Evolutionary conservation across 1,140 invertebrate genomes (phyloP).

Genomic region (Physella acuta): DNA sequence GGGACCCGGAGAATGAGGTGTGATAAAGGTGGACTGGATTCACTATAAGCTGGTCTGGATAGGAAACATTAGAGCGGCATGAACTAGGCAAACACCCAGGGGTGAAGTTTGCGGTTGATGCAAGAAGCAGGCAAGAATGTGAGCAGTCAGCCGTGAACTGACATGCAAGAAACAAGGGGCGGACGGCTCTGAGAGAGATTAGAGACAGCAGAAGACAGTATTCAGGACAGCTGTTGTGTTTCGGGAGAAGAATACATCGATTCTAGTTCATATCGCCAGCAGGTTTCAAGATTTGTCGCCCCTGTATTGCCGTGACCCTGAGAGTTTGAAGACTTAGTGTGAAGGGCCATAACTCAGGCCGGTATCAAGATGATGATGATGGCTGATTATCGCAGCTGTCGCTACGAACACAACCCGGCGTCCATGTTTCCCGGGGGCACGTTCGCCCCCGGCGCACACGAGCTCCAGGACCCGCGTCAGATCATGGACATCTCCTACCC

Average conservation of each 20-base stretch:
- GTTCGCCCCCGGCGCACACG: constrained; percentile 25
- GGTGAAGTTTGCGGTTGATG: background rate
- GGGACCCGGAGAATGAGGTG: background rate
- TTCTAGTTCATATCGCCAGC: too few relatives aligned
- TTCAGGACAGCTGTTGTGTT: too few relatives aligned
- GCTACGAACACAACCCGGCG: constrained; percentile 43
- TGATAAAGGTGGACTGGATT: background rate
- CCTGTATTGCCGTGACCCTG: too few relatives aligned
- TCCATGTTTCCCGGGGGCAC: constrained; percentile 30
- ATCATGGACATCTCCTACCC: constrained; percentile 52
- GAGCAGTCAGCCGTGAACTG: background rate
- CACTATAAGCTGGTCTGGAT: background rate
- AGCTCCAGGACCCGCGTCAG: constrained; percentile 43
- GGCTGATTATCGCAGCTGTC: constrained; percentile 52
- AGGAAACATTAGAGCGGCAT: background rate
- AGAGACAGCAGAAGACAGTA: background rate
- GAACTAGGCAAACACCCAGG: background rate
- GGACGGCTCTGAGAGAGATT: background rate
- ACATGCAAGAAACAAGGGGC: background rate
- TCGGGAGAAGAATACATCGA: too few relatives aligned
- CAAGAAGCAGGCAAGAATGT: constrained; percentile 3
- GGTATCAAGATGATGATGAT: constrained; percentile 58
- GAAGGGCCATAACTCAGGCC: too few relatives aligned
- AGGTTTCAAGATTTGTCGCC: too few relatives aligned
- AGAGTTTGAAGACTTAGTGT: too few relatives aligned